Evolutionary conservation across 2,888 invertebrate genomes (phyloP), one percentile per base, ranked within the genome.

Genomic region (Esperia sulphurella): DNA sequence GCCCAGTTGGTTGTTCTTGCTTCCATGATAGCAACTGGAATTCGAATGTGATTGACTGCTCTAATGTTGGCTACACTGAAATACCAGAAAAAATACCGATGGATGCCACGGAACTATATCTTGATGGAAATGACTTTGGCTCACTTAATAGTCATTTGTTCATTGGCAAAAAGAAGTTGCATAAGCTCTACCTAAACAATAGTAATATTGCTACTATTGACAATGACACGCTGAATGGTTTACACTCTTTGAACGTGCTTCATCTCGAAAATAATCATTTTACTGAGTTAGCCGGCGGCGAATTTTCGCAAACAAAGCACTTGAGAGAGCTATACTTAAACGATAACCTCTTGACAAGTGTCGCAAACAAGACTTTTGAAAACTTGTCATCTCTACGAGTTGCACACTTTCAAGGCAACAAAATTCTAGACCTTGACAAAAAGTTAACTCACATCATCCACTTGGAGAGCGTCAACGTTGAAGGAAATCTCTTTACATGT

Each of bases 31-130:
- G 94, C 76, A 93, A 94, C 60, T 96, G 95, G 95, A 92, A 93
- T 53, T 94, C 94, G 54, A 96, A 96, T 83, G 94, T 95, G 28
- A 95, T 96, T 44, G 95, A 95, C 75, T 96, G 95, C 71, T 94
- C 94, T 51, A 93, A 93, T 71, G 93, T 92, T 33, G 93, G 93
- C 37, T 94, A 94, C 69, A 93, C 92, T 49, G 90, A 90, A 63
- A 91, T 96, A 45, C 95, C 95, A 1, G 92, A 93, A 52, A 93
- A 94, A 67, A 93, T 96, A 61, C 96, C 96, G 0, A 96, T 96
- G 95, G 95, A 96, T 76, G 95, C 96, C 29, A 96, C 96, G 37
- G 95, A 96, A 80, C 93, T 96, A 48, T 95, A 95, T 78, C 91
- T 97, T 51, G 96, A 96, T 75, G 96, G 95, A 12, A 95, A 96